Evolutionary conservation across 2,888 invertebrate species (phyloP).

Genomic region (Agrypnus murinus): DNA sequence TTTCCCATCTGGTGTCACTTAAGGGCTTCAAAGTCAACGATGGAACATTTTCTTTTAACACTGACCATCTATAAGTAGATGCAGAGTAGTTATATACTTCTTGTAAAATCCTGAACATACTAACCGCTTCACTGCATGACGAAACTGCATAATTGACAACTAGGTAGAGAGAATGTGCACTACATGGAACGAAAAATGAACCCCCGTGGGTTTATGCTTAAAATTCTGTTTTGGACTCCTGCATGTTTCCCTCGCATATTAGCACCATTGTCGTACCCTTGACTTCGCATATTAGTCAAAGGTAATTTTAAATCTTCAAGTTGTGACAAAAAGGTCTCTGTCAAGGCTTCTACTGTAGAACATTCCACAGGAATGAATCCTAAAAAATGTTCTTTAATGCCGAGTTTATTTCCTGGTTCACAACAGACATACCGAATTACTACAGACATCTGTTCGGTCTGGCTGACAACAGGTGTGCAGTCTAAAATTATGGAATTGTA

Average conservation of each 20-base stretch:
- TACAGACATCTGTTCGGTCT: slow-evolving; percentile 4
- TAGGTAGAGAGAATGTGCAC: background rate
- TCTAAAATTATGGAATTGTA: slow-evolving; percentile 20
- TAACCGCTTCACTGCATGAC: no score
- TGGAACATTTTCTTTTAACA: background rate
- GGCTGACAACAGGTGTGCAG: slow-evolving; percentile 19
- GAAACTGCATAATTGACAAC: slow-evolving; percentile 8
- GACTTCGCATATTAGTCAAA: slow-evolving; percentile 11
- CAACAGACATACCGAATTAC: slow-evolving; percentile 6
- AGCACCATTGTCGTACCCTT: slow-evolving; percentile 21
- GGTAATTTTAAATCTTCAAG: background rate
- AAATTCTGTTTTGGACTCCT: slow-evolving; percentile 20
- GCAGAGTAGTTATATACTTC: no score
- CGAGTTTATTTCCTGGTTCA: background rate
- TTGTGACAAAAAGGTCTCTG: background rate
- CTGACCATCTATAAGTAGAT: no score
- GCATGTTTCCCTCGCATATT: slow-evolving; percentile 21
- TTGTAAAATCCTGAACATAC: no score
- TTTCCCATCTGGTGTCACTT: slow-evolving; percentile 11
- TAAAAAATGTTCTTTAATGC: no score
- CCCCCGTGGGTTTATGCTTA: slow-evolving; percentile 14
- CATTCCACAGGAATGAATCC: background rate
- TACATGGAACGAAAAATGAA: slow-evolving; percentile 13
- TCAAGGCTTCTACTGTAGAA: background rate
- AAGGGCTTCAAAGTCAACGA: slow-evolving; percentile 11